phyloP scores from a whole-genome alignment of 35 echinoderm and acorn worm species.

The Lytechinus pictus region DNA sequence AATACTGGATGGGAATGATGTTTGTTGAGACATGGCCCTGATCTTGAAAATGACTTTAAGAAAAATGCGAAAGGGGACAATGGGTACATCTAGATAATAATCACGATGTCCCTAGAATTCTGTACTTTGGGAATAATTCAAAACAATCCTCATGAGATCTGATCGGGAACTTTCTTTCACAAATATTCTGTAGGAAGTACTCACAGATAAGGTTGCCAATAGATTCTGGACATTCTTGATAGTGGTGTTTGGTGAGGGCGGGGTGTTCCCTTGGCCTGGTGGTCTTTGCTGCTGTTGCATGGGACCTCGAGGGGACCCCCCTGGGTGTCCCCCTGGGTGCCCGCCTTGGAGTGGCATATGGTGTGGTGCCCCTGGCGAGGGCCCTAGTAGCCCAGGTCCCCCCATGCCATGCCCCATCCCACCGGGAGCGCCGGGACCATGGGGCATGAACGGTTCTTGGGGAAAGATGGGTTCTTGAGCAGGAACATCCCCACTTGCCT shows the following conservation, averaged over 20 bases:
- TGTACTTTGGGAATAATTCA: no score
- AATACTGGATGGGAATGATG: no score
- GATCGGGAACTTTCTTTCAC: background rate
- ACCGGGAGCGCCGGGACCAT: background rate
- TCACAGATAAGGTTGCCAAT: conserved; percentile 69
- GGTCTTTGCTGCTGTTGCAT: conserved; percentile 44
- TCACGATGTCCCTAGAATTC: no score
- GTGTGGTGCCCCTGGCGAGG: background rate
- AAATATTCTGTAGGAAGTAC: background rate
- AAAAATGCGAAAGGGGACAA: no score
- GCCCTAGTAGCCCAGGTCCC: background rate
- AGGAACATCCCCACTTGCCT: background rate
- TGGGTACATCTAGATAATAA: no score
- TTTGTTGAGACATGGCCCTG: no score
- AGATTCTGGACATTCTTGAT: conserved; percentile 80
- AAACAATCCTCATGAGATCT: background rate
- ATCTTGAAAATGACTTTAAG: no score
- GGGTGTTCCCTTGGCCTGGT: conserved; percentile 42
- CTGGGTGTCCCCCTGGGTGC: background rate
- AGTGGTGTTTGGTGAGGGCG: conserved; percentile 61
- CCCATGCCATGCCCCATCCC: background rate
- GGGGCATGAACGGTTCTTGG: background rate
- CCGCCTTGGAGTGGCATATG: background rate
- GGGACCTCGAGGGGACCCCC: conserved; percentile 31
- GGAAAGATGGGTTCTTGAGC: background rate